phyloP scores from a whole-genome alignment of 2,888 invertebrate genomes.

The Eupithecia subfuscata region DNA sequence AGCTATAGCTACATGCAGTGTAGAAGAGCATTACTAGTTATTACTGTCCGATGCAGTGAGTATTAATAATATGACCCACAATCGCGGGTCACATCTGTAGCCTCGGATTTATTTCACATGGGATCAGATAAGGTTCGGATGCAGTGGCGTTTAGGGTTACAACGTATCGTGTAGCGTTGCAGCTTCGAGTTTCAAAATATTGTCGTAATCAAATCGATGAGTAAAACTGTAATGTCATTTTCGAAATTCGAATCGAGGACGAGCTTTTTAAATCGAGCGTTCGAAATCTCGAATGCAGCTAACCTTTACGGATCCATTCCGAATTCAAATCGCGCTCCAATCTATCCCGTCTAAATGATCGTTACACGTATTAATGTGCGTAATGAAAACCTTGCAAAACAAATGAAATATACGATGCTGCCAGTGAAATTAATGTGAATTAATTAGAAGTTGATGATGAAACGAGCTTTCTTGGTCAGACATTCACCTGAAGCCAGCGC shows the following conservation, averaged over 20 bases:
- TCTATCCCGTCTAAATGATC: neutral
- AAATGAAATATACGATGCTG: constrained; percentile 12
- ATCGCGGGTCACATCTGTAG: constrained; percentile 76
- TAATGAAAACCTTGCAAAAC: constrained; percentile 28
- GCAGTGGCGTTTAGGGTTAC: constrained; percentile 64
- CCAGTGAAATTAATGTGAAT: constrained; percentile 18
- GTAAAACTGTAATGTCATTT: constrained; percentile 46
- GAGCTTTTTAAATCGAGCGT: constrained; percentile 7
- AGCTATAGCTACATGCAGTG: neutral
- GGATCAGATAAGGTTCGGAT: constrained; percentile 72
- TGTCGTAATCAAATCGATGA: constrained; percentile 63
- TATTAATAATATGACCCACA: constrained; percentile 81
- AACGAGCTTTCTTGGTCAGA: constrained; percentile 41
- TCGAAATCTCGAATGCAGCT: neutral
- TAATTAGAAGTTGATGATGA: constrained; percentile 19
- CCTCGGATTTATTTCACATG: constrained; percentile 70
- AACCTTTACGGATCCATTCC: constrained; percentile 1
- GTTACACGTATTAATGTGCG: constrained; percentile 27
- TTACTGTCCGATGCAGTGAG: constrained; percentile 77
- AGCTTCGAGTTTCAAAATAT: constrained; percentile 75
- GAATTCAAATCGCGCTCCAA: constrained; percentile 15
- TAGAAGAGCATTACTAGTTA: constrained; percentile 67
- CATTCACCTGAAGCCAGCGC: constrained; percentile 68
- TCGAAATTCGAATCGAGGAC: constrained; percentile 13
- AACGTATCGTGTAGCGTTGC: constrained; percentile 60